Base-by-base conservation (phyloP, 2,888 invertebrate genomes). In the Sinhomidia bicolor region DNA sequence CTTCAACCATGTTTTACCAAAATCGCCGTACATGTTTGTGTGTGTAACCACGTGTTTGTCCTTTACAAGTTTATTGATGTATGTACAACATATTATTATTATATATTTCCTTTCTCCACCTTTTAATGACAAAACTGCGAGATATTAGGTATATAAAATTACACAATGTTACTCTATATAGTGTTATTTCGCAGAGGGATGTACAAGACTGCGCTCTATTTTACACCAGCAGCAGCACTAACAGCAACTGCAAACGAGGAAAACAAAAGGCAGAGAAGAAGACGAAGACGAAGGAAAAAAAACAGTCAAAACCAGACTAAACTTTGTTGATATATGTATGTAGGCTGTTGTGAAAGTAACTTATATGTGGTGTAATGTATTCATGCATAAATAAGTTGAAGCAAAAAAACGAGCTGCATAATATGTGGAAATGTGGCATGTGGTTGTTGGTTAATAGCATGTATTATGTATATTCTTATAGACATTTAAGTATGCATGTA, bases 1-100 rank as follows among this genome's bases (percentile, higher is more conserved):
- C n/a, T n/a, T n/a, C n/a, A n/a, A n/a, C n/a, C n/a, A n/a, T n/a
- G n/a, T n/a, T n/a, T n/a, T n/a, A n/a, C n/a, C n/a, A n/a, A n/a
- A n/a, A n/a, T n/a, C n/a, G n/a, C n/a, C n/a, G n/a, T n/a, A n/a
- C n/a, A n/a, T n/a, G n/a, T n/a, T n/a, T 62, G 10, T 60, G 23
- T 29, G 14, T 51, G 51, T 81, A 87, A 68, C 87, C 87, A 87
- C 87, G 81, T 81, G 81, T 71, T 60, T 81, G 81, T 74, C 62
- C 81, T 87, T 81, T 87, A 4, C 9, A 44, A 81, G n/a, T 20
- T 23, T 83, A 17, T 20, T 12, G 1, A 17, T 57, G 57, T 57
- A 62, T 29, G 62, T 29, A 60, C n/a, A n/a, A 4, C 7, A 57
- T 57, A 57, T 57, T 20, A 17, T 57, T 57, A n/a, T n/a, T n/a